Percentiles rank a stretch among this genome's conserved stretches.
Conservation (phyloP, 1,140 invertebrate species). For the Papilio xuthus region DNA sequence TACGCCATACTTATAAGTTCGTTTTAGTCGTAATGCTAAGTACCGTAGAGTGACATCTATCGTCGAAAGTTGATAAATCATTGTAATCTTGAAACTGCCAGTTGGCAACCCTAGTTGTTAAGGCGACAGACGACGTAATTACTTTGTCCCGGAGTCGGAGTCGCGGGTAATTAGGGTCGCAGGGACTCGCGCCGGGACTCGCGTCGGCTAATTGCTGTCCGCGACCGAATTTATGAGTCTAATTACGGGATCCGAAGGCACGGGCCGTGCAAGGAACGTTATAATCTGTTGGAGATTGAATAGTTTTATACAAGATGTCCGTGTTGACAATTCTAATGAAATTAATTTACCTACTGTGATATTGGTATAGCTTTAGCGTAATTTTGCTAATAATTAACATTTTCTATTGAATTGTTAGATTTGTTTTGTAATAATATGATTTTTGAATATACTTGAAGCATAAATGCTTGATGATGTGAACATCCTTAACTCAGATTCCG, state of each 20-base stretch:
- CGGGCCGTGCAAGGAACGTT: slow-evolving; percentile 18
- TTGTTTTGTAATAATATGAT: no score
- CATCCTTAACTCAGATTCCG: no score
- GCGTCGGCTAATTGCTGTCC: slow-evolving; percentile 44
- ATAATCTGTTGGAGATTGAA: slow-evolving; percentile 33
- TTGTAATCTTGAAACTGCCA: neutral
- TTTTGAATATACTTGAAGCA: no score
- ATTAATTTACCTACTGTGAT: neutral
- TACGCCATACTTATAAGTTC: neutral
- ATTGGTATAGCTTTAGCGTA: neutral
- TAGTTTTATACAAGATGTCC: neutral
- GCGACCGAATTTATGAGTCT: slow-evolving; percentile 44
- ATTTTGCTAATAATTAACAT: no score
- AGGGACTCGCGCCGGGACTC: slow-evolving; percentile 37
- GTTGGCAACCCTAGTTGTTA: slow-evolving; percentile 3
- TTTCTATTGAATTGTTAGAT: no score
- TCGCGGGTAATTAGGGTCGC: slow-evolving; percentile 42
- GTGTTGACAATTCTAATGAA: neutral
- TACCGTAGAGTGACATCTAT: neutral
- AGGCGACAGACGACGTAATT: slow-evolving; percentile 38
- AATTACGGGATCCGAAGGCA: slow-evolving; percentile 36
- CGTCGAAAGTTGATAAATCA: neutral
- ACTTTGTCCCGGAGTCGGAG: slow-evolving; percentile 41
- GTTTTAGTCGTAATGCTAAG: neutral
- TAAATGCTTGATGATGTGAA: no score